Conservation (phyloP, 2,113 vertebrate genomes). For the Agelaius tricolor region DNA sequence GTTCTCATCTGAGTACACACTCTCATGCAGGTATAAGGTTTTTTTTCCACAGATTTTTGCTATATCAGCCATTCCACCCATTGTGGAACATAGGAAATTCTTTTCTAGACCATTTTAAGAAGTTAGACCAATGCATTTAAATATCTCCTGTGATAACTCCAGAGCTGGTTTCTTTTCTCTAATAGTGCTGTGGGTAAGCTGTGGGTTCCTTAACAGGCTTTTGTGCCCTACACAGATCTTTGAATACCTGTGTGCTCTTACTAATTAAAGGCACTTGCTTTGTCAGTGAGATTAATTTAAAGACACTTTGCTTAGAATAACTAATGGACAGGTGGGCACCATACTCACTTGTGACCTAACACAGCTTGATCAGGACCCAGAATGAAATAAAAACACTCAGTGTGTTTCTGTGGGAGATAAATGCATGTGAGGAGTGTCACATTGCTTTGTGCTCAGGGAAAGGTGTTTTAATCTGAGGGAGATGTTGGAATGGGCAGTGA, state of each 20-base stretch:
- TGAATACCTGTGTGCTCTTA: neutral
- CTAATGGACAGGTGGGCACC: neutral
- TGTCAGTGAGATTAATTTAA: neutral
- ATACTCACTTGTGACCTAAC: neutral
- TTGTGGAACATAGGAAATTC: neutral
- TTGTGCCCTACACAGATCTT: neutral
- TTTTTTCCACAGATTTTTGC: neutral
- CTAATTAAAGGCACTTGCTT: neutral
- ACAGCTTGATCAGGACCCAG: neutral
- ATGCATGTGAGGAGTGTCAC: neutral
- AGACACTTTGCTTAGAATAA: neutral
- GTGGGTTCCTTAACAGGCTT: neutral
- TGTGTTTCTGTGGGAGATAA: neutral
- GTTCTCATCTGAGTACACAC: neutral
- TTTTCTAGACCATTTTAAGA: neutral
- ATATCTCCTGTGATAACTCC: neutral
- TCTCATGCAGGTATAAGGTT: neutral
- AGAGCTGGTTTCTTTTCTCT: neutral
- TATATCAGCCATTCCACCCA: neutral
- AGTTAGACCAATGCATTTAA: neutral
- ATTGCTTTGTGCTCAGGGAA: neutral
- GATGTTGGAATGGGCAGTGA: neutral
- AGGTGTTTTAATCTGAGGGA: neutral
- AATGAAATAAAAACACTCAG: neutral
- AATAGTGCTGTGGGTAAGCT: neutral